A percentile compares a stretch with the other conserved stretches of the same genome.
Evolutionary conservation across 2,888 invertebrate species (phyloP).

Genomic region (Oxystoma pomonae): DNA sequence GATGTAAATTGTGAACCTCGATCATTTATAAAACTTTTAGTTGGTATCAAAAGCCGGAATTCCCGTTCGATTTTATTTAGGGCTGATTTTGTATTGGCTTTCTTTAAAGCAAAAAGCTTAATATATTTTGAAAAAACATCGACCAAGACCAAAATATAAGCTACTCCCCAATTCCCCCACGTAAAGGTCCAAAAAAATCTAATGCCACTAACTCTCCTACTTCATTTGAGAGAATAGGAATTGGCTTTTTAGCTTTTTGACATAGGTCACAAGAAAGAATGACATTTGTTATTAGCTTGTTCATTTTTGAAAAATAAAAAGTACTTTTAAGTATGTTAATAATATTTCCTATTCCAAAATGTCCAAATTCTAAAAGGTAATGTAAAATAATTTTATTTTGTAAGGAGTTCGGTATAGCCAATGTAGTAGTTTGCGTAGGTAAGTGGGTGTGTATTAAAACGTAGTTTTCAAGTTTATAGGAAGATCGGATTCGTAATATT

Average conservation of each 20-base stretch:
- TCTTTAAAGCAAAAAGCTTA: conserved; percentile 23
- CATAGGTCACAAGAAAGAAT: conserved; percentile 5
- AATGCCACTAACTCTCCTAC: conserved; percentile 5
- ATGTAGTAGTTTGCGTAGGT: not conserved
- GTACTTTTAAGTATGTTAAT: not conserved
- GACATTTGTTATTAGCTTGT: not conserved
- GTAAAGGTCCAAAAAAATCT: conserved; percentile 20
- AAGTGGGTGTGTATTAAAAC: not conserved
- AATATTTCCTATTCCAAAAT: conserved; percentile 3
- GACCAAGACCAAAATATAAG: conserved; percentile 27
- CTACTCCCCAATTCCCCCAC: conserved; percentile 18
- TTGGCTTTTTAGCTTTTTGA: conserved; percentile 9
- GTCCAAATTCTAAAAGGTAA: conserved; percentile 8
- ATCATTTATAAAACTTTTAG: conserved; percentile 5
- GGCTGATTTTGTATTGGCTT: conserved; percentile 19
- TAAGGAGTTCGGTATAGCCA: not conserved
- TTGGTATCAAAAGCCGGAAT: not conserved
- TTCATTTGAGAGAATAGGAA: conserved; percentile 3
- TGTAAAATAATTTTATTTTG: conserved; percentile 8
- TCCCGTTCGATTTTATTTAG: conserved; percentile 2
- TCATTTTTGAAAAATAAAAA: conserved; percentile 6
- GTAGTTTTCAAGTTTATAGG: not conserved
- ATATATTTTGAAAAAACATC: conserved; percentile 31
- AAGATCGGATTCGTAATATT: not conserved
- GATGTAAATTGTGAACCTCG: conserved; percentile 11